phyloP scores from a whole-genome alignment of 2,888 invertebrate genomes.

The Argyra leucocephala region DNA sequence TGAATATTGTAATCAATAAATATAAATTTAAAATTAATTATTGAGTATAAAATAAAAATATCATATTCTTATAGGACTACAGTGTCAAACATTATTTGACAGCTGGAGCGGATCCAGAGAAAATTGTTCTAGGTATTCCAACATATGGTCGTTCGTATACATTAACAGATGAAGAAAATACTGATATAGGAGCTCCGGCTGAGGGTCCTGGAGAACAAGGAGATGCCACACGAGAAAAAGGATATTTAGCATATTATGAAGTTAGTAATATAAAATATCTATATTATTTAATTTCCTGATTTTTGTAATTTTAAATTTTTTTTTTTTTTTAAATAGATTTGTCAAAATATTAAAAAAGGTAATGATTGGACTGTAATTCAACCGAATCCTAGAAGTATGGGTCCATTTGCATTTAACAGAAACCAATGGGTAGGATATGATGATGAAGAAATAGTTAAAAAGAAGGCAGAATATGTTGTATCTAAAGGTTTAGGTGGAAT shows the following conservation, averaged over 20 bases:
- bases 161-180: conserved; percentile 72
- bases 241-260: conserved; percentile 87
- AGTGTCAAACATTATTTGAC: conserved; percentile 74
- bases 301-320: neutral
- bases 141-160: conserved; percentile 87
- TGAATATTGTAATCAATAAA: conserved; percentile 65
- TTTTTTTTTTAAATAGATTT: conserved; percentile 53
- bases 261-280: conserved; percentile 43
- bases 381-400: conserved; percentile 73
- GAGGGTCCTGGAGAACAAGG: conserved; percentile 87
- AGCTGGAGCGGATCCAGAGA: conserved; percentile 67
- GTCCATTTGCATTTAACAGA: conserved; percentile 76
- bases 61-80: conserved; percentile 53
- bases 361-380: conserved; percentile 71
- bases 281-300: too few species aligned
- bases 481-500: conserved; percentile 73
- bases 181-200: conserved; percentile 76
- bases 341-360: conserved; percentile 66
- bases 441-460: conserved; percentile 70
- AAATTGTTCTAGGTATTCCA: conserved; percentile 77
- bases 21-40: neutral
- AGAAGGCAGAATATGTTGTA: conserved; percentile 76
- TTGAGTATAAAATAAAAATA: neutral
- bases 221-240: conserved; percentile 83
- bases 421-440: conserved; percentile 94